Evolutionary conservation across 2,888 invertebrate genomes (phyloP).

Genomic region (Cerceris ruficornis): DNA sequence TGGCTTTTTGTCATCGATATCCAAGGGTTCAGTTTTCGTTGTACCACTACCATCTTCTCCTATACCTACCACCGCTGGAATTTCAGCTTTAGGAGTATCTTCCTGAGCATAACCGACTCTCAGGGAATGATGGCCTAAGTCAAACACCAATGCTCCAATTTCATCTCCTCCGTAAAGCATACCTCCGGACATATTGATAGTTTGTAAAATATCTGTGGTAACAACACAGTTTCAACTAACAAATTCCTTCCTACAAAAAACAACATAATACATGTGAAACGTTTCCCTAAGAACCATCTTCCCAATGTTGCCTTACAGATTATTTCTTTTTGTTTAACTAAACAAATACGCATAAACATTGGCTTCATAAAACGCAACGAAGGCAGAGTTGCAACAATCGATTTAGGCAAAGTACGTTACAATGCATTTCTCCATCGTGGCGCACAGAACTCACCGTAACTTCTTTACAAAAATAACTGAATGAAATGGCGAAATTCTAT

Average conservation of each 20-base stretch:
- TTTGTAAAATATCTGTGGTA: constrained; percentile 39
- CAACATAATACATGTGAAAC: too few relatives aligned
- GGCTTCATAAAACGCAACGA: neutral
- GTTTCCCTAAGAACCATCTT: too few relatives aligned
- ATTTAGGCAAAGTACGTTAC: neutral
- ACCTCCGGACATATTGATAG: constrained; percentile 65
- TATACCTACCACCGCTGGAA: constrained; percentile 95
- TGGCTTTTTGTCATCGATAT: constrained; percentile 87
- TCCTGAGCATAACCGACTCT: constrained; percentile 98
- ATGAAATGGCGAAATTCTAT: constrained; percentile 45
- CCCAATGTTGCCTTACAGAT: too few relatives aligned
- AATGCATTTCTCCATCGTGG: neutral
- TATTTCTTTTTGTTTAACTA: too few relatives aligned
- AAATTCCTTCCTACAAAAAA: neutral
- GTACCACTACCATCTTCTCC: constrained; percentile 85
- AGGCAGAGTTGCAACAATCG: neutral
- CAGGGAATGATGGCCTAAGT: constrained; percentile 95
- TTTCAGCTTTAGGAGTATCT: constrained; percentile 99
- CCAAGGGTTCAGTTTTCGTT: constrained; percentile 86
- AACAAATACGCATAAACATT: too few relatives aligned
- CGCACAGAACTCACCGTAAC: constrained; percentile 48
- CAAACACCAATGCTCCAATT: constrained; percentile 98
- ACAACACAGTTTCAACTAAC: constrained; percentile 18
- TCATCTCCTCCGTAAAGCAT: constrained; percentile 98
- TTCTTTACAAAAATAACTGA: constrained; percentile 58